Evolutionary conservation across 2,113 vertebrate genomes (phyloP).

Genomic region (Menidia beryllina): DNA sequence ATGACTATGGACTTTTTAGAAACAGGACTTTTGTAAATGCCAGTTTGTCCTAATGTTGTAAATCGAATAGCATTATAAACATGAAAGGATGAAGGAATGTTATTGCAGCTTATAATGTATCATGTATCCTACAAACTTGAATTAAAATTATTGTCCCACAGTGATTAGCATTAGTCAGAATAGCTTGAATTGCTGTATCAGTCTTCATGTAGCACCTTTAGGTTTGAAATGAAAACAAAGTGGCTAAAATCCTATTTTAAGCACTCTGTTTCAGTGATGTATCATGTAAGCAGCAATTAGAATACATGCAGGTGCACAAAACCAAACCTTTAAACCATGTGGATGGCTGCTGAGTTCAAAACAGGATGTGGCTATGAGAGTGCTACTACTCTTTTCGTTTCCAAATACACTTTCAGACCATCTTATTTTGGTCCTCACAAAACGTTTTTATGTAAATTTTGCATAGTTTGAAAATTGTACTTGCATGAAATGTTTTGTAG

Average conservation of each 20-base stretch:
- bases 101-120: background rate
- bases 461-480: background rate
- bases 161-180: slow-evolving; percentile 38
- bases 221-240: background rate
- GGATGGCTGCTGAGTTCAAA: slow-evolving; percentile 60
- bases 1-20: slow-evolving; percentile 20
- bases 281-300: background rate
- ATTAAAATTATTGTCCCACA: slow-evolving; percentile 3
- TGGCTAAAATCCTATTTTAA: background rate
- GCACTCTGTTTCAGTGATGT: background rate
- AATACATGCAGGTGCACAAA: slow-evolving; percentile 35
- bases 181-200: slow-evolving; percentile 6
- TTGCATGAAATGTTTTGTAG: background rate
- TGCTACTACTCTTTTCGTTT: slow-evolving; percentile 62
- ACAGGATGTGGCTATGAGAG: slow-evolving; percentile 81
- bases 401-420: slow-evolving; percentile 19
- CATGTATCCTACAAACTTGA: slow-evolving; percentile 32
- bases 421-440: slow-evolving; percentile 13
- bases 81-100: slow-evolving; percentile 32
- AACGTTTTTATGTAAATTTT: slow-evolving; percentile 24
- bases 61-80: slow-evolving; percentile 65
- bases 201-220: slow-evolving; percentile 16
- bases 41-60: background rate
- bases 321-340: slow-evolving; percentile 25
- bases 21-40: background rate